phyloP scores from a whole-genome alignment of 2,797 vertebrate species.

The Tolypeutes matacus region DNA sequence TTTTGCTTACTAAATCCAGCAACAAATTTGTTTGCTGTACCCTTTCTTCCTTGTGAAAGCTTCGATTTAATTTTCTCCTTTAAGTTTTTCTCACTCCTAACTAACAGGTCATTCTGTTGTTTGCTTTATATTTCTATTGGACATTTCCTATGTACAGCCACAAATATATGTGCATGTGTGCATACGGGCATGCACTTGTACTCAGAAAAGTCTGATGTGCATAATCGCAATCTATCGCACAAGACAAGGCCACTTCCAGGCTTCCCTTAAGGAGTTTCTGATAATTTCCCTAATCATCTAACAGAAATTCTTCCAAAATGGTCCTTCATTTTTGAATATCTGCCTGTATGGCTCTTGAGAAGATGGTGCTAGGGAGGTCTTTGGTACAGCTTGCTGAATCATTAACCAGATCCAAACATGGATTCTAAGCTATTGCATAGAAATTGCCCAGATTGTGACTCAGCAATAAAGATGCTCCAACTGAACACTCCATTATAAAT shows the following conservation, averaged over 20 bases:
- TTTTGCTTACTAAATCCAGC: neutral
- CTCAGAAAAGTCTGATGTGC: neutral
- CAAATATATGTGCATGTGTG: neutral
- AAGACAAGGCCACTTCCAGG: neutral
- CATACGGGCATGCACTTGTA: neutral
- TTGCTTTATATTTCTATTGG: neutral
- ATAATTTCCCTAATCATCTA: neutral
- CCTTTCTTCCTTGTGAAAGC: neutral
- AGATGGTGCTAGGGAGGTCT: neutral
- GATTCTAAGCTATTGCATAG: neutral
- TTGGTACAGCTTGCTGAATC: neutral
- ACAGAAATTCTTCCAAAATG: neutral
- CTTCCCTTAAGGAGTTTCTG: neutral
- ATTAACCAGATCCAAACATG: neutral
- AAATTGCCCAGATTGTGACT: conserved; percentile 18
- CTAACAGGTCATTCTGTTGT: neutral
- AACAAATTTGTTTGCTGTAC: neutral
- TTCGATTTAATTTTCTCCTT: conserved; percentile 12
- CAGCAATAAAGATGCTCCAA: neutral
- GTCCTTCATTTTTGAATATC: neutral
- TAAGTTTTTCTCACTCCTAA: conserved; percentile 11
- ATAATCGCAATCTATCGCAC: neutral
- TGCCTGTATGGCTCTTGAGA: neutral
- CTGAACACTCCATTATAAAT: neutral
- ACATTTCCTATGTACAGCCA: neutral